Percentiles rank a stretch among this genome's conserved stretches.
Conservation (phyloP, 2,113 vertebrate genomes). For the Macaca mulatta region DNA sequence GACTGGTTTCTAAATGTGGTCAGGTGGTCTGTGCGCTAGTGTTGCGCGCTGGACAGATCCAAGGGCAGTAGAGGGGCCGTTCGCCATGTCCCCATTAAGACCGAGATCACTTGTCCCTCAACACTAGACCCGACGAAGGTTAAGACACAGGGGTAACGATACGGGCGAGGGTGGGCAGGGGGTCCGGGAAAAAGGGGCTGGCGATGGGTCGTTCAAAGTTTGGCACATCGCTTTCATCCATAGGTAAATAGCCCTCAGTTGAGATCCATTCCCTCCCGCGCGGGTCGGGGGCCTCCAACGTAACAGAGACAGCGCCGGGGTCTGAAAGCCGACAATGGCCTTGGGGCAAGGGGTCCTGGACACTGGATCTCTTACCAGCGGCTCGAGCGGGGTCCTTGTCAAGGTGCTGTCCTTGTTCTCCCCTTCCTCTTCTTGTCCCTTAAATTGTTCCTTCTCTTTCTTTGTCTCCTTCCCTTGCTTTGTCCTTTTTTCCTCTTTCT, state of each 20-base stretch:
- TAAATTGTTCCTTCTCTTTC: not conserved
- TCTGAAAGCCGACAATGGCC: not conserved
- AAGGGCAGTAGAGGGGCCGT: not conserved
- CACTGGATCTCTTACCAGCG: slow-evolving; percentile 11
- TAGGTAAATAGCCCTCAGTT: not conserved
- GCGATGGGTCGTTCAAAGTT: not conserved
- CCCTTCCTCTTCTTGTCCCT: not conserved
- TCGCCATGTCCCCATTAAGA: accelerated
- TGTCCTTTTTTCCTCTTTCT: not conserved
- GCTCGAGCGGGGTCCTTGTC: not conserved
- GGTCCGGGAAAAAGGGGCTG: not conserved
- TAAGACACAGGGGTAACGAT: too few species aligned
- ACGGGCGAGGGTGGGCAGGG: not conserved
- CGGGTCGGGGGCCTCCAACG: not conserved
- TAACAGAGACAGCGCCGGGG: not conserved
- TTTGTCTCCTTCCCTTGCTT: not conserved
- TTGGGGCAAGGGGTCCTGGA: not conserved
- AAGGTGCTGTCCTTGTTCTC: not conserved
- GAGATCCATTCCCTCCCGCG: not conserved
- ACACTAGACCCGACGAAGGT: not conserved
- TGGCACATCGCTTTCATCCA: not conserved
- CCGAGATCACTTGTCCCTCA: not conserved
- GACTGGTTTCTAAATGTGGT: accelerated
- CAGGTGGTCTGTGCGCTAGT: not conserved
- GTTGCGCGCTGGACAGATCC: not conserved